These are phyloP conservation scores for Drosophila neocordata DNA, from an alignment of 1,140 invertebrate species.

Conservation along the genomic window DNA sequence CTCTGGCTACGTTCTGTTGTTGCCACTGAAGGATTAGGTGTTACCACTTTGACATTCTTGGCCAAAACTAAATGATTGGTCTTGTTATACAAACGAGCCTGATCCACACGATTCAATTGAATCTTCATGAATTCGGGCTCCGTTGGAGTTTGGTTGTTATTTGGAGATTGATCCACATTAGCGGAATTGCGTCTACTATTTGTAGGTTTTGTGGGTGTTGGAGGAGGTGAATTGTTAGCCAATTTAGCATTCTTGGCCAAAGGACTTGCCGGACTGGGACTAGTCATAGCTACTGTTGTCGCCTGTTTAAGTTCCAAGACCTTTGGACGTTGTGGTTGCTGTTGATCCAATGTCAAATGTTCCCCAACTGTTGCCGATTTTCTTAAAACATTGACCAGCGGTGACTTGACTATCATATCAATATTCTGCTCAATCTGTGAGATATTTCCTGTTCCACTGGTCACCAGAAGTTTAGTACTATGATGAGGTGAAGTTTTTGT, in stretches of 20 bases:
- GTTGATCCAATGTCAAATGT: conserved; percentile 14
- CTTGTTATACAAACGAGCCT: conserved; percentile 78
- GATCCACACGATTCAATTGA: conserved; percentile 87
- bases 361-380: conserved; percentile 55
- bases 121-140: conserved; percentile 89
- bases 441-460: conserved; percentile 48
- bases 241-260: conserved; percentile 53
- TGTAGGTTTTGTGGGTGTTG: conserved; percentile 39
- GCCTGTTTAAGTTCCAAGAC: conserved; percentile 55
- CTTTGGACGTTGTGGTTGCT: conserved; percentile 46
- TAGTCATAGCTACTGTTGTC: conserved; percentile 11
- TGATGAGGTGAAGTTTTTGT: conserved; percentile 41
- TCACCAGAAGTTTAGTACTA: conserved; percentile 41
- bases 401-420: conserved; percentile 77
- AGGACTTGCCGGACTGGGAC: conserved; percentile 45
- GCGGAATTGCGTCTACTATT: conserved; percentile 47
- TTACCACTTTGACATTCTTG: conserved; percentile 81
- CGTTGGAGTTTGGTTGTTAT: not conserved
- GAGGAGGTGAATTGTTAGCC: conserved; percentile 38
- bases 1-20: conserved; percentile 58
- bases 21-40: conserved; percentile 3
- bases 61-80: conserved; percentile 86
- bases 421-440: conserved; percentile 77
- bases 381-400: conserved; percentile 69
- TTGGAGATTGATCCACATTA: conserved; percentile 25